Evolutionary conservation across 64 coral and sea anemone species (phyloP), one percentile per base, ranked within the genome.

Genomic region (Exaiptasia diaphana): DNA sequence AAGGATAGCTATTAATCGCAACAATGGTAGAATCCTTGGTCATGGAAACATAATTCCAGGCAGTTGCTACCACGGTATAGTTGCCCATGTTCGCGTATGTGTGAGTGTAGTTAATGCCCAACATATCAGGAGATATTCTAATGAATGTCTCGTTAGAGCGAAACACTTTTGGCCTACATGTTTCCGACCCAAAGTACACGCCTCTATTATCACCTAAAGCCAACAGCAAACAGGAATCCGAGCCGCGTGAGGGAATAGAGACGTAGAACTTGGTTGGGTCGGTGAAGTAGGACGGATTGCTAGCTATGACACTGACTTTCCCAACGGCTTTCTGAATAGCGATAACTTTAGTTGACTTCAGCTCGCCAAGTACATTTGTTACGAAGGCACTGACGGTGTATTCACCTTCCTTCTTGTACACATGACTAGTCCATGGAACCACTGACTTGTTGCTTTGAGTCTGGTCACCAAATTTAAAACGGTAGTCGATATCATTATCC

Each of bases 201-300:
- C 50, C 35, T 23, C 65, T 59, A 3, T 64, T 70, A 32, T 95
- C 91, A 3, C 74, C 59, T 20, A 56, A 72, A 10, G 82, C 81
- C 13, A 95, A 29, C 2, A 33, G 65, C 0, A 95, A 23, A 64
- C 91, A 95, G 0, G 80, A 59, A 44, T 85, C 85, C n/a, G 86
- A 76, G 32, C 86, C 91, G 27, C 79, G 28, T 0, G 80, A 74
- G 2, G 87, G 55, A 14, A 95, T 57, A 20, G 56, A 58, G 13
- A 95, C 67, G 10, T 70, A 38, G 26, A 95, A 95, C 22, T 67
- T 29, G 5, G 86, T 95, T 24, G 80, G 74, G 49, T 95, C 91
- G 3, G 85, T 78, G 7, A 45, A 77, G 32, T 80, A 95, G 0
- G 37, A 78, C 9, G 74, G 41, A 36, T 78, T 43, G 52, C 36